These are phyloP conservation scores for Tinea pellionella DNA, from an alignment of 2,888 invertebrate species.

Conservation along the genomic window DNA sequence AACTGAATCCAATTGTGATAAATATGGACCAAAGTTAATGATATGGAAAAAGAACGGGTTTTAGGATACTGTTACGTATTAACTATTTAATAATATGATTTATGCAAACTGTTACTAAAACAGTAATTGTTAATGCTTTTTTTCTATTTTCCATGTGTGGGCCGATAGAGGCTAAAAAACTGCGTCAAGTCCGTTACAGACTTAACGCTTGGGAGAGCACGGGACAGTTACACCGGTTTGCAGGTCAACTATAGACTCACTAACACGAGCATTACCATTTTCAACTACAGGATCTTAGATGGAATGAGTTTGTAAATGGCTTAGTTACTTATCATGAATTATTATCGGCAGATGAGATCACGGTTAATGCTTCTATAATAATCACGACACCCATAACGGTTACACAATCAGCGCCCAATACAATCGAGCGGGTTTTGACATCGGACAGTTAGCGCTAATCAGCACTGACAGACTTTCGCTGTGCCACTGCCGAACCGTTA, in stretches of 20 bases:
- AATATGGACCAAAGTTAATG: not conserved
- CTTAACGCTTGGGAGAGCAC: conserved; percentile 35
- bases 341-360: not conserved
- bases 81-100: not conserved
- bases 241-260: not conserved
- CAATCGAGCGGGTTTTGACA: conserved; percentile 40
- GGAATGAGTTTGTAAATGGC: not conserved
- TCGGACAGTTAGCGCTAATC: conserved; percentile 58
- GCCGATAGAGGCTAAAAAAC: conserved; percentile 23
- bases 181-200: conserved; percentile 34
- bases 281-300: not conserved
- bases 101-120: conserved; percentile 7
- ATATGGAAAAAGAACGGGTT: not conserved
- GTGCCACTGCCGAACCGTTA: conserved; percentile 56
- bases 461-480: conserved; percentile 43
- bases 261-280: conserved; percentile 4
- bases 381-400: not conserved
- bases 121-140: not conserved
- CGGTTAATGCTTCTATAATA: conserved; percentile 9
- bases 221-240: conserved; percentile 13
- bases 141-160: not conserved
- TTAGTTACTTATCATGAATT: not conserved
- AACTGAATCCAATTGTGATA: not conserved
- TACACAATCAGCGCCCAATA: conserved; percentile 18
- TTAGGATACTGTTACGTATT: conserved; percentile 7